phyloP scores from a whole-genome alignment of 2,888 invertebrate genomes.

The Drosophila lacicola region DNA sequence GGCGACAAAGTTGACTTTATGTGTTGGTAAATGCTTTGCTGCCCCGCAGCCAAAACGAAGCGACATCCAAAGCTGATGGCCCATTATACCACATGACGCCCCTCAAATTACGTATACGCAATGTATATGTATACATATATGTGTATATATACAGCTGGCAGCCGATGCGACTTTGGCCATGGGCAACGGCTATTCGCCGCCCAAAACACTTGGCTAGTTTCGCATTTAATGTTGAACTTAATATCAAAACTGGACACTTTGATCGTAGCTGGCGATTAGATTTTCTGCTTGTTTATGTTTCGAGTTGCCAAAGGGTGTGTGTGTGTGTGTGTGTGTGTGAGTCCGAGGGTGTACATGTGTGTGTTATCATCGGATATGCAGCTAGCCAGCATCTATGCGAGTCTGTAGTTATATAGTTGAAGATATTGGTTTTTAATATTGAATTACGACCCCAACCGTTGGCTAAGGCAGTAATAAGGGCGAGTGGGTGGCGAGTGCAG shows the following conservation, averaged over 20 bases:
- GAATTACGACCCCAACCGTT: conserved; percentile 54
- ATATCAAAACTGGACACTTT: conserved; percentile 75
- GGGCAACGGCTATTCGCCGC: conserved; percentile 40
- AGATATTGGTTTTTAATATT: conserved; percentile 77
- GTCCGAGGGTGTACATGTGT: conserved; percentile 5
- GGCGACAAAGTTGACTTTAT: conserved; percentile 67
- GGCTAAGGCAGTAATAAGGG: neutral
- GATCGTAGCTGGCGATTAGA: conserved; percentile 73
- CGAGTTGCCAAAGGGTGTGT: conserved; percentile 22
- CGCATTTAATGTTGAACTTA: conserved; percentile 64
- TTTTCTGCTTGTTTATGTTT: conserved; percentile 62
- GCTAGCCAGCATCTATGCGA: conserved; percentile 12
- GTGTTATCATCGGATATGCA: conserved; percentile 64
- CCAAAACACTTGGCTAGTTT: conserved; percentile 62
- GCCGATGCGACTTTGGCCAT: conserved; percentile 33
- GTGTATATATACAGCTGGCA: conserved; percentile 9
- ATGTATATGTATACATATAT: conserved; percentile 9
- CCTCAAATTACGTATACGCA: conserved; percentile 75
- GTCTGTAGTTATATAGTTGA: conserved; percentile 38
- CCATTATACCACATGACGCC: conserved; percentile 75
- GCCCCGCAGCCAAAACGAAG: conserved; percentile 53
- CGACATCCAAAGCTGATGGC: conserved; percentile 63
- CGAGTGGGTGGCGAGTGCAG: neutral
- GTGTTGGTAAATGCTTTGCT: conserved; percentile 64
- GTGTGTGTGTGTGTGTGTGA: conserved; percentile 1